Evolutionary conservation across 2,888 invertebrate species (phyloP), one percentile per base, ranked within the genome.

Genomic region (Euzophera pinguis): DNA sequence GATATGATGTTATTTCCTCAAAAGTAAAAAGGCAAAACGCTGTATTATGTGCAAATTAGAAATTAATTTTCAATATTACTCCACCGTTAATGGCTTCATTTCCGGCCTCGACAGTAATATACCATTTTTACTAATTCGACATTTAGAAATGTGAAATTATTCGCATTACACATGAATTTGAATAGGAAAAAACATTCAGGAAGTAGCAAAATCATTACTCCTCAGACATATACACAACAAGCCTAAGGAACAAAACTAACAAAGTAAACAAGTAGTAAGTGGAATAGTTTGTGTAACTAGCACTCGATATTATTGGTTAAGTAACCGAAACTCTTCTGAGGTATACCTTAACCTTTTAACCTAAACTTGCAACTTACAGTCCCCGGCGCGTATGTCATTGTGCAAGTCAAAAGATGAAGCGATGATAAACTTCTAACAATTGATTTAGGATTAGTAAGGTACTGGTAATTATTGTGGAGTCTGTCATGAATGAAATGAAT

Each of bases 281-380:
- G 59, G 63, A 69, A 65, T 65, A 71, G 69, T 69, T 61, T 60
- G 55, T 57, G 59, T 61, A 66, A 64, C 64, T 62, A 60, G 53
- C 62, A 63, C 64, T 59, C 59, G 61, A 73, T 68, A 67, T 69
- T 70, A 70, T 71, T 72, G 63, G 63, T 63, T 63, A 63, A 69
- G 69, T 64, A 69, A 66, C 66, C 52, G 47, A 63, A 73, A 72
- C 60, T 72, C 65, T 62, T 47, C 54, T 59, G 56, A 57, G 62
- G 61, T 63, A 29, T 41, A 54, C 56, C 53, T 52, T 50, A 38
- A 39, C 39, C 47, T 42, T 55, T 50, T 60, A 60, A 54, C 57
- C 57, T 55, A 56, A 62, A 56, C 54, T 67, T 63, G 61, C 59
- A 57, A 66, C 56, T 64, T 70, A 65, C 58, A 49, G 48, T 52